phyloP scores from a whole-genome alignment of 2,888 invertebrate species.

The Petrolisthes manimaculis region DNA sequence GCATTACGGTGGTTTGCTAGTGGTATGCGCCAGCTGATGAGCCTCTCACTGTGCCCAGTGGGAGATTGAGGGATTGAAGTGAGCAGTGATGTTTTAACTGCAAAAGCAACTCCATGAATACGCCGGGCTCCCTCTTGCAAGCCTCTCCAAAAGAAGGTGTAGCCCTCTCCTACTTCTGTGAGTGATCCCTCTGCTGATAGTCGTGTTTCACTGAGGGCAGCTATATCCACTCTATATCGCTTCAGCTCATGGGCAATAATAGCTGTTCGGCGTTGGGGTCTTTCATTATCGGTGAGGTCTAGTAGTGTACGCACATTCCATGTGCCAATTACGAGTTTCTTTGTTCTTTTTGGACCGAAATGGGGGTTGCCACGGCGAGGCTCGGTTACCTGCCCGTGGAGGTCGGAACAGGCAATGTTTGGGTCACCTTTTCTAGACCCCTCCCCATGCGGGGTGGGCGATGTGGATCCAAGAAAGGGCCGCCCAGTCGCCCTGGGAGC shows the following conservation, averaged over 20 bases:
- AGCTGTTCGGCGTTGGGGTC: too few species aligned
- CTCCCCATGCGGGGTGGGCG: background rate
- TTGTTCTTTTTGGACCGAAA: background rate
- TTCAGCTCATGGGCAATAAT: too few species aligned
- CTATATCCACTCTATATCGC: too few species aligned
- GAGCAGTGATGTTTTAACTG: background rate
- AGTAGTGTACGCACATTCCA: conserved; percentile 4
- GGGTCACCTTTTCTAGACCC: too few species aligned
- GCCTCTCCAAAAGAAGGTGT: conserved; percentile 1
- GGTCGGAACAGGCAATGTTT: background rate
- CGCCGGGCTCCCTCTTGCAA: background rate
- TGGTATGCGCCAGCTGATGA: background rate
- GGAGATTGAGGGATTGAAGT: background rate
- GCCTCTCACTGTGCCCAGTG: background rate
- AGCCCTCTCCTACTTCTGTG: too few species aligned
- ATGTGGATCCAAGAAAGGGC: background rate
- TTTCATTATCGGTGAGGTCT: too few species aligned
- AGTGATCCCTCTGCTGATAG: too few species aligned
- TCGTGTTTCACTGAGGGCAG: too few species aligned
- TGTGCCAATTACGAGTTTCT: conserved; percentile 2
- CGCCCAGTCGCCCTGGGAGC: conserved; percentile 2
- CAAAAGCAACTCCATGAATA: background rate
- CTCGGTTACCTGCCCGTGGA: background rate
- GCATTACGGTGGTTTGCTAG: background rate
- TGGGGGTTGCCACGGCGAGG: background rate